Percentiles rank a stretch among this genome's conserved stretches.
phyloP scores from a whole-genome alignment of 1,140 invertebrate genomes.

The Cydia fagiglandana region DNA sequence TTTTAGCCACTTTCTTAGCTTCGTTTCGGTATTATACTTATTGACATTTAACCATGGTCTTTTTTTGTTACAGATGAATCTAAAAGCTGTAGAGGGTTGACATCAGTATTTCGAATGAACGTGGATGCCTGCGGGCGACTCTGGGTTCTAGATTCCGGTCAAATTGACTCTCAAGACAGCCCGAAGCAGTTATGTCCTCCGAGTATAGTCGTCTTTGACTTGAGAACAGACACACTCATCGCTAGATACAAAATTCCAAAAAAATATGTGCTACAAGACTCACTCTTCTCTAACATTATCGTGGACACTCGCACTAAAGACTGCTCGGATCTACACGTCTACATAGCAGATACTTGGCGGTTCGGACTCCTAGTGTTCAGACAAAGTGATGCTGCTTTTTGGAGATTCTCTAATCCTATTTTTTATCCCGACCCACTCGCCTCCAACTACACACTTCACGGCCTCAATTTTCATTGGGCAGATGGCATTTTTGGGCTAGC shows the following conservation, averaged over 20 bases:
- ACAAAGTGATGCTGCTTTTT: conserved; percentile 83
- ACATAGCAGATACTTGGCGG: conserved; percentile 88
- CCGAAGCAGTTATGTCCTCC: conserved; percentile 86
- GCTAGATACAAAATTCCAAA: conserved; percentile 82
- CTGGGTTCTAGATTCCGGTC: conserved; percentile 89
- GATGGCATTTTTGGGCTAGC: conserved; percentile 90
- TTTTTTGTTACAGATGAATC: conserved; percentile 53
- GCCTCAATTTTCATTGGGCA: conserved; percentile 88
- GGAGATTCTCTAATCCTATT: conserved; percentile 86
- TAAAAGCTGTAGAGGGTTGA: conserved; percentile 82
- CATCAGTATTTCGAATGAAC: conserved; percentile 88
- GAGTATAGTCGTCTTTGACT: conserved; percentile 86
- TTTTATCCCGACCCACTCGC: conserved; percentile 89
- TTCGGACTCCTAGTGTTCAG: conserved; percentile 86
- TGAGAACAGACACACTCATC: conserved; percentile 82
- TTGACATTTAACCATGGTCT: not conserved
- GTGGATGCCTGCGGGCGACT: conserved; percentile 85
- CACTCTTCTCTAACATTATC: conserved; percentile 86
- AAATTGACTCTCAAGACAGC: conserved; percentile 77
- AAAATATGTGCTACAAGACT: conserved; percentile 84
- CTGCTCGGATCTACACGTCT: conserved; percentile 84
- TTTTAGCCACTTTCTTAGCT: not conserved
- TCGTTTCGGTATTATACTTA: no score
- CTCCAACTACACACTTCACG: conserved; percentile 84
- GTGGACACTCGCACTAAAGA: conserved; percentile 83